Evolutionary conservation across 2,113 vertebrate genomes (phyloP), one percentile per base, ranked within the genome.

Genomic region (Protomyctophum bolini): DNA sequence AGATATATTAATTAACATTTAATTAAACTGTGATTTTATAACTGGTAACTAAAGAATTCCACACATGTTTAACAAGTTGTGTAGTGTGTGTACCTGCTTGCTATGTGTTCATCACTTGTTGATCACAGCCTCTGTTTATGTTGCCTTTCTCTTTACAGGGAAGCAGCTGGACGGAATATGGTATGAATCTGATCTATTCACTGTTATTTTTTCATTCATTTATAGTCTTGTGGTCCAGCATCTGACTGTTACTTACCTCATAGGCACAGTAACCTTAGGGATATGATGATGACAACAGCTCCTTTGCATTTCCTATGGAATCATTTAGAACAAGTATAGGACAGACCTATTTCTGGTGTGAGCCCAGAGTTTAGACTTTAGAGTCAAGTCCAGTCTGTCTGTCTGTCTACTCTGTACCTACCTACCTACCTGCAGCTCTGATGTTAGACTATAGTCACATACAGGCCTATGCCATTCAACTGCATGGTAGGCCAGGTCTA

Each of bases 141-240:
- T 50, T 65, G 67, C 15, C 21, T 85, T 66, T 47, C 84, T 70
- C 92, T 66, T 89, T 83, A 60, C 93, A 98, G 98, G 98, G 70
- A 99, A 99, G 87, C 97, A 99, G 77, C 94, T 99, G 84, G 98
- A 99, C 87, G 97, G 97, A 61, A 99, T 99, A 87, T 99, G 97
- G 98, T 99, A 91, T 90, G 96, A 48, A 21, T 68, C 28, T 8
- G 14, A 6, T 7, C 49, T 58, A 56, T 8, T 75, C 2, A 5
- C 45, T 69, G 41, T 74, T 28, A 7, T 11, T 33, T 54, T n/a
- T 10, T 6, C 33, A 41, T 41, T 41, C 1, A 6, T 41, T 54
- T 11, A n/a, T n/a, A 54, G 10, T 54, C 51, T 1, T 6, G 10
- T 10, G 9, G 5, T 54, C 11, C n/a, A 12, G 1, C 12, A 59